Conservation (phyloP, 2,113 vertebrate species). For the Nothoprocta pentlandii region DNA sequence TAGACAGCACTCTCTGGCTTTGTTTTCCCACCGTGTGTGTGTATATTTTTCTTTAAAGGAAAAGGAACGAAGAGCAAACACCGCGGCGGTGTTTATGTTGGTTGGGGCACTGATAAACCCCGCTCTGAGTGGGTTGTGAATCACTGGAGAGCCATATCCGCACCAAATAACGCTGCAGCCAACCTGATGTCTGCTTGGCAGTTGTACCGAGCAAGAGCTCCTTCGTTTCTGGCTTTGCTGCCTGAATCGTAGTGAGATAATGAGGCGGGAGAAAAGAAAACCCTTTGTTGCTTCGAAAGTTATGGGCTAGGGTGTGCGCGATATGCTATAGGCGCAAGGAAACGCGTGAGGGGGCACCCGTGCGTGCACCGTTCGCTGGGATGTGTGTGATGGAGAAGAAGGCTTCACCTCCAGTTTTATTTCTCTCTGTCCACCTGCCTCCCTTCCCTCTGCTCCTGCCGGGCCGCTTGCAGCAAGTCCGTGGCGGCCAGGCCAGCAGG, state of each 20-base stretch:
- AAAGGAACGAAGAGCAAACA: constrained; percentile 54
- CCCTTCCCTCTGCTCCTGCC: background rate
- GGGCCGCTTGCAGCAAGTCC: background rate
- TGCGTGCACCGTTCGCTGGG: background rate
- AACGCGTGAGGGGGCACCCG: background rate
- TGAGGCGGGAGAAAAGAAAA: background rate
- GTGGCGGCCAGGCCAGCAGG: background rate
- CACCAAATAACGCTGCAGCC: constrained; percentile 60
- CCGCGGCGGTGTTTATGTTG: constrained; percentile 69
- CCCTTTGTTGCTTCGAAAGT: background rate
- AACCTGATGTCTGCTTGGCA: constrained; percentile 72
- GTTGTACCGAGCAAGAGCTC: constrained; percentile 37
- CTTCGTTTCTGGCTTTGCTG: constrained; percentile 36
- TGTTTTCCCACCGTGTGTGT: background rate
- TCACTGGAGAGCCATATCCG: constrained; percentile 67
- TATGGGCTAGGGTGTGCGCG: background rate
- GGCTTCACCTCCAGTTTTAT: background rate
- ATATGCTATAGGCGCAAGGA: fast-evolving
- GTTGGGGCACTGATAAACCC: constrained; percentile 63
- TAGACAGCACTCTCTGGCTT: constrained; percentile 51
- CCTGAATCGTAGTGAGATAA: constrained; percentile 16
- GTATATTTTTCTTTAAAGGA: constrained; percentile 57
- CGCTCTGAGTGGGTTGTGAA: constrained; percentile 59
- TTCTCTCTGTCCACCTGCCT: constrained; percentile 8
- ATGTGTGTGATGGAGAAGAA: background rate